Conservation (phyloP, 1,140 invertebrate genomes). For the Zaprionus ornatus region DNA sequence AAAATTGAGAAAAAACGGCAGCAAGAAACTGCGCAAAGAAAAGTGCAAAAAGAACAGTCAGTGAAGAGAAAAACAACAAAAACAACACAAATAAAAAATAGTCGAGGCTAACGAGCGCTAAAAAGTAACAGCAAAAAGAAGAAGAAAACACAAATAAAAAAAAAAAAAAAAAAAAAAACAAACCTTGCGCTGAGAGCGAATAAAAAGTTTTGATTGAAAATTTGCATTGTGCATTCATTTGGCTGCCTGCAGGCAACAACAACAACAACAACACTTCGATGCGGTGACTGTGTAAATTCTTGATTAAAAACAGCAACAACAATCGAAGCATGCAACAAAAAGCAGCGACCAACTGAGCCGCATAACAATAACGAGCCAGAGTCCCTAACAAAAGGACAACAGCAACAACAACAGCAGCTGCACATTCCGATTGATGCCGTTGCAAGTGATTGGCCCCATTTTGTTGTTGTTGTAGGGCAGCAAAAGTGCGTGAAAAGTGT, state of each 20-base stretch:
- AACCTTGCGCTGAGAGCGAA: conserved; percentile 33
- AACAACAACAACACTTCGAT: conserved; percentile 11
- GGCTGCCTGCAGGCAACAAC: conserved; percentile 20
- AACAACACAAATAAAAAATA: conserved; percentile 45
- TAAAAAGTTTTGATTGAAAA: conserved; percentile 80
- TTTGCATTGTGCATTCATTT: conserved; percentile 74
- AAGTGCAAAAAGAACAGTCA: conserved; percentile 25
- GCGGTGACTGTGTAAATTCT: conserved; percentile 6
- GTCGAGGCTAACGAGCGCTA: conserved; percentile 72
- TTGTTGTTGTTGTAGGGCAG: neutral
- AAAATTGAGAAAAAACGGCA: conserved; percentile 66
- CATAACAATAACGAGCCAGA: conserved; percentile 10
- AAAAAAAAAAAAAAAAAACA: conserved; percentile 11
- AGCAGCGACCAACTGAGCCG: conserved; percentile 3
- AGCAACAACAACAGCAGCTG: conserved; percentile 21
- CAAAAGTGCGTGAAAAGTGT: conserved; percentile 33
- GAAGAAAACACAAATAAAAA: conserved; percentile 26
- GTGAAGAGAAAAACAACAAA: conserved; percentile 43
- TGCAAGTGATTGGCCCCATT: conserved; percentile 24
- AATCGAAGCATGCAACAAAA: conserved; percentile 28
- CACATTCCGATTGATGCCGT: conserved; percentile 30
- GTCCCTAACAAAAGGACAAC: conserved; percentile 10
- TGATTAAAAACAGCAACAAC: conserved; percentile 23
- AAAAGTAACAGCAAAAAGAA: conserved; percentile 51
- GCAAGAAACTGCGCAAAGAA: conserved; percentile 25